Evolutionary conservation across 2,888 invertebrate species (phyloP).

Genomic region (Ecliptopera silaceata): DNA sequence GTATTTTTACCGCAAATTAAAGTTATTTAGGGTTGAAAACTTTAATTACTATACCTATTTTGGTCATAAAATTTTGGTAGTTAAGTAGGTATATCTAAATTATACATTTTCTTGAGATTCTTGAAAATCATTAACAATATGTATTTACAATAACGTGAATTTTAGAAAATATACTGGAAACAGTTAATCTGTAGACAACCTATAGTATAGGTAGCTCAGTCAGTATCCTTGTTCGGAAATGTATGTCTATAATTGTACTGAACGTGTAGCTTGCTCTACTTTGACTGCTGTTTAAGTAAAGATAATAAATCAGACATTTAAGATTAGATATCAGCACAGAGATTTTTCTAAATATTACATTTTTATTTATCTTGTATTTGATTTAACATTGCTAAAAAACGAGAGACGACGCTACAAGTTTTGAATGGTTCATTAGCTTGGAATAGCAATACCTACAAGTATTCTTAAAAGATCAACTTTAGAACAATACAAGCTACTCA

Average conservation of each 20-base stretch:
- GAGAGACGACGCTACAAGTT: not conserved
- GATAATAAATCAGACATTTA: constrained; percentile 11
- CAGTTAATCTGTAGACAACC: no score
- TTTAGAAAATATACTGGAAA: not conserved
- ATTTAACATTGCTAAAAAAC: not conserved
- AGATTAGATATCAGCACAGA: constrained; percentile 15
- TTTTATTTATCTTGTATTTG: constrained; percentile 3
- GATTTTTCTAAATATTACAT: constrained; percentile 3
- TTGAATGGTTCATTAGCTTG: not conserved
- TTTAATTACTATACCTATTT: no score
- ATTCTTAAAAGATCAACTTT: not conserved
- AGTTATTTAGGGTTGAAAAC: not conserved
- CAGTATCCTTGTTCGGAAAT: no score
- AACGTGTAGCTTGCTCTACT: constrained; percentile 12
- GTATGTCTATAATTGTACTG: no score
- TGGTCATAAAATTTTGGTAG: no score
- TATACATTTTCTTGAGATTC: no score
- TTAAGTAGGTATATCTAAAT: no score
- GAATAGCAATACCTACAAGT: not conserved
- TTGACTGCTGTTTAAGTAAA: constrained; percentile 3
- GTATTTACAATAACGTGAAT: no score
- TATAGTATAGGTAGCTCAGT: no score
- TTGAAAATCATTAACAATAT: no score
- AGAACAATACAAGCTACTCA: constrained; percentile 21
- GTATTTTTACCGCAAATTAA: no score